Percentiles rank a stretch among this genome's conserved stretches.
phyloP scores from a whole-genome alignment of 2,113 vertebrate genomes.

The Argyrosomus japonicus region DNA sequence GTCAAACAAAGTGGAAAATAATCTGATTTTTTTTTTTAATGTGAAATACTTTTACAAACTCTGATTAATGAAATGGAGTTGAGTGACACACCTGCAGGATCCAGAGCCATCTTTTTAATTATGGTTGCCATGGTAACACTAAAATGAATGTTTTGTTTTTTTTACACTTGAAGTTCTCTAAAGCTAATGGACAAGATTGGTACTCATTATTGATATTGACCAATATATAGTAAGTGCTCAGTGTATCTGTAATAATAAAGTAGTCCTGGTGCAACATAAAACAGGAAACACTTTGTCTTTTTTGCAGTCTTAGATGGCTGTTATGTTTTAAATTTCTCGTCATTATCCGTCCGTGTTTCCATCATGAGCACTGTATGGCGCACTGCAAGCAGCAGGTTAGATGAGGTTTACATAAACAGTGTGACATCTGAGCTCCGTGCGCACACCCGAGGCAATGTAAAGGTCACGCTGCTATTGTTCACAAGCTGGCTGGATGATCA shows the following conservation, averaged over 20 bases:
- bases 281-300: no score
- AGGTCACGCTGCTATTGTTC: constrained; percentile 73
- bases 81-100: not conserved
- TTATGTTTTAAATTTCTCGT: not conserved
- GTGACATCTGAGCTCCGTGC: constrained; percentile 62
- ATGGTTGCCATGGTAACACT: not conserved
- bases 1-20: not conserved
- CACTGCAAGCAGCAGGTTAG: constrained; percentile 37
- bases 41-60: not conserved
- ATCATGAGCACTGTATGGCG: not conserved
- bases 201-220: not conserved
- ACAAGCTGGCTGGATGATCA: constrained; percentile 27
- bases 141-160: not conserved
- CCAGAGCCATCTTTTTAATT: not conserved
- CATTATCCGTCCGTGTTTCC: not conserved
- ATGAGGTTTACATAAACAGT: constrained; percentile 51
- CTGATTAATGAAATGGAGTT: not conserved
- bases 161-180: not conserved
- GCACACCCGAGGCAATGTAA: constrained; percentile 38
- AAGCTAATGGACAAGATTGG: not conserved
- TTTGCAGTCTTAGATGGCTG: not conserved
- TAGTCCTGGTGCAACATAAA: not conserved
- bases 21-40: not conserved
- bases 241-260: not conserved
- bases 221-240: not conserved